Conservation (phyloP, 1,140 invertebrate genomes). For the Plutomurus gul region DNA sequence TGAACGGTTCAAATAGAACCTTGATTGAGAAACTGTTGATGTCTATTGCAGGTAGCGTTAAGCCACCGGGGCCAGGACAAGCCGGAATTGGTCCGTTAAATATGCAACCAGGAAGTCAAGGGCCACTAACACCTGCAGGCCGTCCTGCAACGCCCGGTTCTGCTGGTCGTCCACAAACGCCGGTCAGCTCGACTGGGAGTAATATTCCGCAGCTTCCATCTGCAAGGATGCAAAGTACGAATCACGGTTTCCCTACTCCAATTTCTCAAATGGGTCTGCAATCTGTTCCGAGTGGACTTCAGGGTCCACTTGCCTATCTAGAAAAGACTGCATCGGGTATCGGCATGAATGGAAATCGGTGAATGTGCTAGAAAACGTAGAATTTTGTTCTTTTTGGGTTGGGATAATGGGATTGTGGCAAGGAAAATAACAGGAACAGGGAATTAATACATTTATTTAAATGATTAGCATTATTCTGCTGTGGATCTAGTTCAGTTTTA, state of each 20-base stretch:
- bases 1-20: too few relatives aligned
- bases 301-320: slow-evolving; percentile 74
- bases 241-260: slow-evolving; percentile 57
- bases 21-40: too few relatives aligned
- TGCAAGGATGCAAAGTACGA: slow-evolving; percentile 54
- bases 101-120: slow-evolving; percentile 33
- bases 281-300: slow-evolving; percentile 61
- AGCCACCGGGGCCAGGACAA: slow-evolving; percentile 52
- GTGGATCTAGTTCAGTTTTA: slow-evolving; percentile 6
- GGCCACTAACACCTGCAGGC: slow-evolving; percentile 38
- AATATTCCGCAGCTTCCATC: slow-evolving; percentile 55
- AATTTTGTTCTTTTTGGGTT: neutral
- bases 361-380: slow-evolving; percentile 20
- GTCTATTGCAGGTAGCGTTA: neutral
- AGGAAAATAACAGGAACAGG: neutral
- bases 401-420: slow-evolving; percentile 10
- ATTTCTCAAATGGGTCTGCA: slow-evolving; percentile 33
- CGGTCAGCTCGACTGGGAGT: slow-evolving; percentile 60
- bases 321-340: slow-evolving; percentile 83
- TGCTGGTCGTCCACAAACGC: slow-evolving; percentile 56
- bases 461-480: slow-evolving; percentile 2
- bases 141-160: slow-evolving; percentile 48
- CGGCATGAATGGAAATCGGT: slow-evolving; percentile 63
- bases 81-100: slow-evolving; percentile 56
- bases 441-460: slow-evolving; percentile 10